phyloP scores from a whole-genome alignment of 2,888 invertebrate species.

The Pollenia labialis region DNA sequence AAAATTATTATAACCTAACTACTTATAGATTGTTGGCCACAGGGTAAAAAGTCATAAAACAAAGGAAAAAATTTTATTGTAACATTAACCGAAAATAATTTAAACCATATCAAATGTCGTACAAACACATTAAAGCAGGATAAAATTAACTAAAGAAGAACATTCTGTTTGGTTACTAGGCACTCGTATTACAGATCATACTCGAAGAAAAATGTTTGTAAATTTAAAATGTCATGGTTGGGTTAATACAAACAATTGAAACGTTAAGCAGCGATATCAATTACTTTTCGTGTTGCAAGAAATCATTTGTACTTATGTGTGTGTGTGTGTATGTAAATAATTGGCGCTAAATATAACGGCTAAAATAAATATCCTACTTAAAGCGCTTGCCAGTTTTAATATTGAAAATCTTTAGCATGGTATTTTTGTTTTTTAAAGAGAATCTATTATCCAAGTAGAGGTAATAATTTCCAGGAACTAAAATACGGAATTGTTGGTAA shows the following conservation, averaged over 20 bases:
- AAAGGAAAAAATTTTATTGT: neutral
- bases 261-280: too few species aligned
- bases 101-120: neutral
- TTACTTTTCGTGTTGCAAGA: neutral
- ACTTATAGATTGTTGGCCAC: conserved; percentile 47
- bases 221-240: conserved; percentile 27
- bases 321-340: too few species aligned
- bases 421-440: too few species aligned
- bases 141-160: conserved; percentile 28
- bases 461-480: too few species aligned
- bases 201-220: neutral
- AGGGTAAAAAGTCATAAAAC: conserved; percentile 53
- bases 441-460: too few species aligned
- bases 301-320: too few species aligned
- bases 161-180: conserved; percentile 17
- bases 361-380: too few species aligned
- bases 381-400: too few species aligned
- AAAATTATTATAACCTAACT: conserved; percentile 48
- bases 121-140: conserved; percentile 14
- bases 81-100: conserved; percentile 41
- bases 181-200: neutral
- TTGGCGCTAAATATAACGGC: too few species aligned
- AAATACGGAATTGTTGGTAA: too few species aligned
- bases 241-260: neutral
- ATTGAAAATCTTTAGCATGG: too few species aligned